Conservation (phyloP, 2,888 invertebrate species). For the Nebria brevicollis region DNA sequence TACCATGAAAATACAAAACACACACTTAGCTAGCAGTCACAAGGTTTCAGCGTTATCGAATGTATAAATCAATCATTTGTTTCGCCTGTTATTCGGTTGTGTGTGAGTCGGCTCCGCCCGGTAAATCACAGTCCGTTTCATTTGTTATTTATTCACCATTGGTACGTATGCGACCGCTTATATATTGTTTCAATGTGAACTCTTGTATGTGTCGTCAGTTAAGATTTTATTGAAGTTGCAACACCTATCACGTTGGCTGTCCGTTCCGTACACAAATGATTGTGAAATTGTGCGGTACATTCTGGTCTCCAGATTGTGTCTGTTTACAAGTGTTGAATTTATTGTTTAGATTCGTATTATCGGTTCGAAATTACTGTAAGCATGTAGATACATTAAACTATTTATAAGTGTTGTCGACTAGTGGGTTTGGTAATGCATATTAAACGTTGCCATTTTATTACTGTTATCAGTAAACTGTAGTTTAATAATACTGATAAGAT, state of each 20-base stretch:
- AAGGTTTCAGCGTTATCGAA: slow-evolving; percentile 41
- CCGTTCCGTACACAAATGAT: not conserved
- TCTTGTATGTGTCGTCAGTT: slow-evolving; percentile 12
- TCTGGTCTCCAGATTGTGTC: slow-evolving; percentile 20
- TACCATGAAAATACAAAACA: slow-evolving; percentile 12
- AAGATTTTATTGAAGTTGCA: slow-evolving; percentile 11
- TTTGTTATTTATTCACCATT: slow-evolving; percentile 40
- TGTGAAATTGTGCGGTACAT: slow-evolving; percentile 16
- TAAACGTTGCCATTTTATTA: not conserved
- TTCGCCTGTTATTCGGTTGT: slow-evolving; percentile 13
- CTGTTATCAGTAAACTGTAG: not conserved
- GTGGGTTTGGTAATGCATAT: not conserved
- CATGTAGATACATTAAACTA: slow-evolving; percentile 24
- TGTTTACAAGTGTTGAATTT: slow-evolving; percentile 25
- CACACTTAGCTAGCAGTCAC: slow-evolving; percentile 28
- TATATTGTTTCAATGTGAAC: slow-evolving; percentile 6
- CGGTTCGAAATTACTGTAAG: slow-evolving; percentile 39
- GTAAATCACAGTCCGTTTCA: slow-evolving; percentile 43
- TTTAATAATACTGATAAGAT: not conserved
- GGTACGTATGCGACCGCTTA: not conserved
- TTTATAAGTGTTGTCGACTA: not conserved
- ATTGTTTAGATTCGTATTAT: slow-evolving; percentile 38
- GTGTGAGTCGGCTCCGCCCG: not conserved
- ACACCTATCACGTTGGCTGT: not conserved
- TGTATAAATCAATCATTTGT: slow-evolving; percentile 44